Evolutionary conservation across 2,113 vertebrate species (phyloP), one percentile per base, ranked within the genome.

Genomic region (Ammodytes marinus): DNA sequence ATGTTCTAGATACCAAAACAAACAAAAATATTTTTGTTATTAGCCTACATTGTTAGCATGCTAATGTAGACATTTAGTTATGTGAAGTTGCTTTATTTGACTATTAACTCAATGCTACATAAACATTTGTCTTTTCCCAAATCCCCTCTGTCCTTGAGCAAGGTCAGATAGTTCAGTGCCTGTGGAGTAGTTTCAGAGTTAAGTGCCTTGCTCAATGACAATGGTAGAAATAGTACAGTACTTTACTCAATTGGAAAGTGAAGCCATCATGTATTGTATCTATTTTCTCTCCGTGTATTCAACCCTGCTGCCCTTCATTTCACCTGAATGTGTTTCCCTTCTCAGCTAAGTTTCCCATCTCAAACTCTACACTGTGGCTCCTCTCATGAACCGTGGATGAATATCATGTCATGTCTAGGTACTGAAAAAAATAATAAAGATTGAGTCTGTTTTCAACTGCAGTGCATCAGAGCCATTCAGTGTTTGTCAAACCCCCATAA

Each of bases 401-500:
- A 88, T 70, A 76, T 49, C 11, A 39, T 40, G 58, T n/a, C 49
- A 59, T 69, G 47, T 70, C 47, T 47, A 82, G 71, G 74, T 50
- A 54, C 45, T 45, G 6, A 49, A 66, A 55, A 70, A 84, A 74
- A 75, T 74, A 49, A 75, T 74, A 49, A 84, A 80, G 78, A 85
- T 84, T 81, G 61, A 80, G 42, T 83, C 57, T 42, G 35, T 74
- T 79, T 88, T 74, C 53, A 73, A 49, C 79, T 68, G 65, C 53
- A 53, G 55, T 60, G 59, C 75, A 78, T 76, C 80, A 53, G 58
- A 72, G 79, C 81, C 69, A 58, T 79, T 68, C 50, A 45, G 65
- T 49, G 17, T 78, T 35, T 49, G 68, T 74, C 63, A 83, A 89
- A 88, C 75, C 69, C 27, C 83, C 79, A 91, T 90, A 89, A 89